These are phyloP conservation scores for Stegastes partitus DNA, from an alignment of 2,113 vertebrate species.

Conservation along the genomic window DNA sequence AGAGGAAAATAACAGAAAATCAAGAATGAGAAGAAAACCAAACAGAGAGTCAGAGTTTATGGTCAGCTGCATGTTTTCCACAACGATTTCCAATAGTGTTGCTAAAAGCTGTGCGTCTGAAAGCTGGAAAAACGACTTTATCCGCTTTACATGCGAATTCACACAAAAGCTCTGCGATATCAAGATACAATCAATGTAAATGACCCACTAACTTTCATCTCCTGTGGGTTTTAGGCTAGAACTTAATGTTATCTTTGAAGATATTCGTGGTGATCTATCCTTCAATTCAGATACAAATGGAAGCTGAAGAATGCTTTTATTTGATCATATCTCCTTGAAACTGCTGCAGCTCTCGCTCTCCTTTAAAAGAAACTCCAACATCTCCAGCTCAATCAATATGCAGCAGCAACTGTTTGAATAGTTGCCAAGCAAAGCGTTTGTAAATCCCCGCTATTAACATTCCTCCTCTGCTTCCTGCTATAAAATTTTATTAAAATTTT, in stretches of 20 bases:
- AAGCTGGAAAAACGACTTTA: background rate
- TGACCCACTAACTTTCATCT: background rate
- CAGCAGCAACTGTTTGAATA: constrained; percentile 16
- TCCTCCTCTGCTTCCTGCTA: constrained; percentile 8
- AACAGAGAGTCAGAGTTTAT: constrained; percentile 20
- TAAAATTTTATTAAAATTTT: constrained; percentile 12
- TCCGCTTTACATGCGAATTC: constrained; percentile 17
- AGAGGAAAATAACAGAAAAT: constrained; percentile 10
- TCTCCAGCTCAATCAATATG: constrained; percentile 18
- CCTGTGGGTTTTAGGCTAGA: background rate
- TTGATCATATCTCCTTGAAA: constrained; percentile 27
- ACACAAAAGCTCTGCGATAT: constrained; percentile 11
- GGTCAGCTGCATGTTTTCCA: background rate
- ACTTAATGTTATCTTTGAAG: background rate
- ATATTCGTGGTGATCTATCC: no score
- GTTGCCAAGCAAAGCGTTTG: constrained; percentile 17
- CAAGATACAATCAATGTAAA: constrained; percentile 18
- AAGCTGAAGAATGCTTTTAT: background rate
- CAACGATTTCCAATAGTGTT: background rate
- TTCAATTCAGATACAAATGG: no score
- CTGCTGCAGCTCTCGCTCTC: background rate
- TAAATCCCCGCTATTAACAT: constrained; percentile 42
- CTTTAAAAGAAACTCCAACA: background rate
- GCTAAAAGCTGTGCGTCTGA: constrained; percentile 3
- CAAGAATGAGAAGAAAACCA: constrained; percentile 7